Conservation (phyloP, 2,113 vertebrate species). For the Zingel zingel region DNA sequence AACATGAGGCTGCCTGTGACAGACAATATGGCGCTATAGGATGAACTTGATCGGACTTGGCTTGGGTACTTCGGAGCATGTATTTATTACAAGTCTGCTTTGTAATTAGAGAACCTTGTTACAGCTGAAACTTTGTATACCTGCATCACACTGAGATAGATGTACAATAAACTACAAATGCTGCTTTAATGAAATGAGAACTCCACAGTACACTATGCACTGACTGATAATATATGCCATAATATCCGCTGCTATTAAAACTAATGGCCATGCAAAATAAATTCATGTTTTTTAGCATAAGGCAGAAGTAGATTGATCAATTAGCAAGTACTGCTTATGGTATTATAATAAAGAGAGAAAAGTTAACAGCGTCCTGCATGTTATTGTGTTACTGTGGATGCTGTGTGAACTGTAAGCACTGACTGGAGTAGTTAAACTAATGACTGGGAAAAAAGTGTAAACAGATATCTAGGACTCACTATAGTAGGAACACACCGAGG, state of each 20-base stretch:
- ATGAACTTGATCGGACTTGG: conserved; percentile 57
- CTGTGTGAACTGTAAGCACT: conserved; percentile 22
- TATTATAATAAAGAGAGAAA: conserved; percentile 23
- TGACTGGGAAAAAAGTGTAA: conserved; percentile 25
- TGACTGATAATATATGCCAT: not conserved
- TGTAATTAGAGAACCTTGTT: conserved; percentile 14
- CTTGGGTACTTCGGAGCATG: conserved; percentile 17
- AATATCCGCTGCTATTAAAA: conserved; percentile 1
- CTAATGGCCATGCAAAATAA: not conserved
- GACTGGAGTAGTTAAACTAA: conserved; percentile 17
- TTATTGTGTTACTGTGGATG: conserved; percentile 14
- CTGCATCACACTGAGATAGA: not conserved
- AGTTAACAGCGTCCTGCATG: not conserved
- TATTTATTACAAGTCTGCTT: conserved; percentile 47
- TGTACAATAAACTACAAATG: not conserved
- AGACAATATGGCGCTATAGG: conserved; percentile 64
- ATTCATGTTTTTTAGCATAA: not conserved
- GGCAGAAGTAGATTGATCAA: not conserved
- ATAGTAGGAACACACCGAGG: conserved; percentile 15
- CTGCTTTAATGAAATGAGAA: conserved; percentile 4
- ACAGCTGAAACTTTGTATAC: conserved; percentile 1
- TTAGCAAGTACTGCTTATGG: not conserved
- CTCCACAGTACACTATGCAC: not conserved
- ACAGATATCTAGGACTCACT: not conserved
- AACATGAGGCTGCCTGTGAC: conserved; percentile 58